These are phyloP conservation scores for Dryocosmus kuriphilus DNA, from an alignment of 2,888 invertebrate genomes.

Conservation along the genomic window DNA sequence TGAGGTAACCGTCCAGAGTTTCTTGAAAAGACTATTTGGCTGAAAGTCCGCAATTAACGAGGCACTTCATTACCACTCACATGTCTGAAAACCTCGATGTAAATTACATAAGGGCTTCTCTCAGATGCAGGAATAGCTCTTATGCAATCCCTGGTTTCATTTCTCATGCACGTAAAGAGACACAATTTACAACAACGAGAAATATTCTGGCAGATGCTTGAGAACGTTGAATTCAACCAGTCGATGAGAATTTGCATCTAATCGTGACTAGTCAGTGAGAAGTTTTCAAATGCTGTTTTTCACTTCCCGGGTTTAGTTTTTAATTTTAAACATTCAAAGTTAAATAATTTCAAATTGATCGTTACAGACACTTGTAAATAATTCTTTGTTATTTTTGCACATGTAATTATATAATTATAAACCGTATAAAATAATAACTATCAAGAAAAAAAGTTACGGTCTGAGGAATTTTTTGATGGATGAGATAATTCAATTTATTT, in stretches of 20 bases:
- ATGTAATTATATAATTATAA: background rate
- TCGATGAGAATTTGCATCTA: conserved; percentile 19
- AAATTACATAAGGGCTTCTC: conserved; percentile 51
- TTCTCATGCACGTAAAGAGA: conserved; percentile 49
- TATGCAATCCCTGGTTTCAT: conserved; percentile 46
- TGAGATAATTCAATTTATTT: conserved; percentile 25
- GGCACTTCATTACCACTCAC: conserved; percentile 32
- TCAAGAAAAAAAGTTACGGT: conserved; percentile 24
- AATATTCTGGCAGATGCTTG: conserved; percentile 11
- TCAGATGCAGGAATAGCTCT: conserved; percentile 24
- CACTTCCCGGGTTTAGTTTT: background rate
- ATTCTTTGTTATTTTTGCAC: no score
- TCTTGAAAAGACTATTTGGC: conserved; percentile 24
- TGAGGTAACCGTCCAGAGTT: conserved; percentile 7
- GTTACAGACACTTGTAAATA: no score
- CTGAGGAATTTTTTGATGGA: conserved; percentile 15
- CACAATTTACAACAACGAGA: conserved; percentile 28
- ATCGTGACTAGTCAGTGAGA: conserved; percentile 6
- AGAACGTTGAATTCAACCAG: background rate
- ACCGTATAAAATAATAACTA: background rate
- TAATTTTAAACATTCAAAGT: no score
- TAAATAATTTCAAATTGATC: no score
- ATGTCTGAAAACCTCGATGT: conserved; percentile 16
- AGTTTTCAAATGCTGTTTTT: background rate
- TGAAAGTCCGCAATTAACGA: conserved; percentile 34